Base-by-base conservation (phyloP, 1,140 invertebrate species). In the Danaus plexippus region DNA sequence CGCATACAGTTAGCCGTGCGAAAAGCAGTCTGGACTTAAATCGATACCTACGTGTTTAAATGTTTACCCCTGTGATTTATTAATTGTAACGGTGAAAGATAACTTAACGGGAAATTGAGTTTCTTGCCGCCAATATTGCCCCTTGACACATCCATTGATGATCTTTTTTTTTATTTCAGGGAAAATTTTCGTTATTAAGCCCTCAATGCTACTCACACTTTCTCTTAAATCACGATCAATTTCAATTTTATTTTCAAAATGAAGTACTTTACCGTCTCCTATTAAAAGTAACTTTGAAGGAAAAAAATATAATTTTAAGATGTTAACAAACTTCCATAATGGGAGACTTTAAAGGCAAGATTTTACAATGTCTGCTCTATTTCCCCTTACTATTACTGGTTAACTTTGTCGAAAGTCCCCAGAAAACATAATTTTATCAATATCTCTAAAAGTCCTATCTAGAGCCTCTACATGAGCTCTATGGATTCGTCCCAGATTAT, bases 71-170 rank as follows among this genome's bases (percentile, higher is more conserved):
- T 67, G 63, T 57, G 63, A 52, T 59, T 69, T 65, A 58, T 63
- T 69, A 22, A 69, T 63, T 52, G 59, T 63, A 15, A 65, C 32
- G 18, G 59, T 62, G 9, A 61, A 65, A 10, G 56, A 52, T 47
- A 47, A 2, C 32, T 52, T 66, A 42, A 64, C 43, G n/a, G 64
- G 59, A 63, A 58, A 52, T 43, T 57, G 55, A 15, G n/a, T n/a
- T 72, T 61, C 47, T 68, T 1, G 71, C 59, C 9, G 71, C 63
- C 18, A 77, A 64, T n/a, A n/a, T 79, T 60, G 71, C 67, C 54
- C 78, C 61, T 67, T 82, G 63, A 60, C 69, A 62, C 53, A 84
- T 55, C 73, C 71, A 83, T 49, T 69, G 52, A 54, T 73, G 13
- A 52, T 41, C 58, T 22, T 53, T 50, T 59, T 59, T 40, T 51